Evolutionary conservation across 2,888 invertebrate species (phyloP), one percentile per base, ranked within the genome.

Genomic region (Amorpha juglandis): DNA sequence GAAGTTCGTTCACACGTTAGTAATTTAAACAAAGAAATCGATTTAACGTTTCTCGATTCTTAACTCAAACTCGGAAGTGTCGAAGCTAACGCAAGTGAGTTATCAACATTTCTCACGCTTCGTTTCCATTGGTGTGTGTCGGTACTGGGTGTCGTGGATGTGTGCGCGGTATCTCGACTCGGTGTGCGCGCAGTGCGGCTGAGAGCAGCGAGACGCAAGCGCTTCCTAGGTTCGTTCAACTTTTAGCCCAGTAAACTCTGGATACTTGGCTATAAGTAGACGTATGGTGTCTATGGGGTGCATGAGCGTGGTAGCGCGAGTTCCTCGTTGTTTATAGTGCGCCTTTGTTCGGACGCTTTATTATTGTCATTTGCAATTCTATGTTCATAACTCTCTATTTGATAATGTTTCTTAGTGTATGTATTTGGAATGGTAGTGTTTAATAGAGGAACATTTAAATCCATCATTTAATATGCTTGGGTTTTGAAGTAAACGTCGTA

Each of bases 191-290:
- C 48, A 50, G 50, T 50, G 90, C 71, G 91, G 87, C 84, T 86
- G 82, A 90, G 91, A 91, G 88, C 87, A 90, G 81, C 81, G 84
- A 89, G 89, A 87, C 86, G 79, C 80, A 79, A 80, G 84, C 79
- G 84, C 86, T 88, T 86, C 88, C 87, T 86, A 86, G 88, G 92
- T 91, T 90, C 92, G 81, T 93, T 93, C 92, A 93, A 91, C 93
- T 93, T 93, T 91, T 93, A 93, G 92, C 93, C 93, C 88, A 93
- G 92, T 93, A 92, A 93, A 93, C 93, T 93, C 89, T 82, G 84
- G 80, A 81, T 80, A 82, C 76, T 73, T 82, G 82, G 78, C 82
- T 87, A 84, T 87, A 84, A 58, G 67, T 63, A 63, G 45, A 63
- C 53, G 27, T 64, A 45, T 52, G 76, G 77, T 81, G 80, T 81